Conservation (phyloP, 2,888 invertebrate species). For the Sinelater perroti region DNA sequence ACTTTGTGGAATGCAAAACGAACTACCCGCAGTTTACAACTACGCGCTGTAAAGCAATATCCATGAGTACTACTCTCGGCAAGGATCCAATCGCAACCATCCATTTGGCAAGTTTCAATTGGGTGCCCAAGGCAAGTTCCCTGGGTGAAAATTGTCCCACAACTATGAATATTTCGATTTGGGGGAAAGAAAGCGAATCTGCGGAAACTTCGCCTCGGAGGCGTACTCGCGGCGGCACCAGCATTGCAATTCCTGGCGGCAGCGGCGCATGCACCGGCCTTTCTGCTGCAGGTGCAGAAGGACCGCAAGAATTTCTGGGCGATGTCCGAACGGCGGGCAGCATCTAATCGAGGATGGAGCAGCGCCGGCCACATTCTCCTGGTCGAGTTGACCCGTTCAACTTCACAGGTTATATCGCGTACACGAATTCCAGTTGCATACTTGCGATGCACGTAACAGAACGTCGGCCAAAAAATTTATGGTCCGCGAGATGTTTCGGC, state of each 20-base stretch:
- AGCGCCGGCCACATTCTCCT: conserved; percentile 57
- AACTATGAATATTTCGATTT: neutral
- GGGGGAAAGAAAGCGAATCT: no score
- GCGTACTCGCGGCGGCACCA: no score
- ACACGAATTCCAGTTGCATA: conserved; percentile 45
- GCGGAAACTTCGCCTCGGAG: no score
- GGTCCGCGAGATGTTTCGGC: no score
- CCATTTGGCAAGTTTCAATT: neutral
- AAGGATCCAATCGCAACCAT: neutral
- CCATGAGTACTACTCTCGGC: neutral
- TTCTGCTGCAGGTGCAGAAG: conserved; percentile 42
- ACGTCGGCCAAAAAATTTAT: conserved; percentile 12
- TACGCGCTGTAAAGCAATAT: conserved; percentile 11
- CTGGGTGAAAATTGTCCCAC: neutral
- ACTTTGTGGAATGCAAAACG: conserved; percentile 38
- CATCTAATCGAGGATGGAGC: conserved; percentile 35
- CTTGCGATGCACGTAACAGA: conserved; percentile 26
- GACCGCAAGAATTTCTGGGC: conserved; percentile 58
- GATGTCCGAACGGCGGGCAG: conserved; percentile 57
- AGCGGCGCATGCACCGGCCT: conserved; percentile 3
- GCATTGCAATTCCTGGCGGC: no score
- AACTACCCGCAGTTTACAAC: conserved; percentile 34
- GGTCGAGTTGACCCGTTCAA: conserved; percentile 57
- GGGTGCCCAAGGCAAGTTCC: neutral
- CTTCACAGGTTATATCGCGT: conserved; percentile 43